Evolutionary conservation across 1,140 invertebrate species (phyloP).

Genomic region (Nephila pilipes): DNA sequence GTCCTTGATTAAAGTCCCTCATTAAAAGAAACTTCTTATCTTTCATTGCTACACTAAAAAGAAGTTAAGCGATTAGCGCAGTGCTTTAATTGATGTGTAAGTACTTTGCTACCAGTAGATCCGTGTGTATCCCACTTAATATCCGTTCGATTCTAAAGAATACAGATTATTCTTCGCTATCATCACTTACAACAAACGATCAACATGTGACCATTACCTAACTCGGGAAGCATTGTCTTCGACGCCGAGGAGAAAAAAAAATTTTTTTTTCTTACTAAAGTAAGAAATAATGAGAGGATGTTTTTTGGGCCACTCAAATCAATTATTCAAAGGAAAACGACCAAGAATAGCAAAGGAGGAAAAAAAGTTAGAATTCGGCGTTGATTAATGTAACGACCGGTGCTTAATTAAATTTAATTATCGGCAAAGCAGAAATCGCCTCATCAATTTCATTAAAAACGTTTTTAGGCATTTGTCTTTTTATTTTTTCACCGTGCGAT

Average conservation of each 20-base stretch:
- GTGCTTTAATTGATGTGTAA: slow-evolving; percentile 8
- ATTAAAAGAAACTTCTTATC: slow-evolving; percentile 39
- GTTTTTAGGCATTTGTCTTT: slow-evolving; percentile 75
- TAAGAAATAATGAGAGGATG: slow-evolving; percentile 73
- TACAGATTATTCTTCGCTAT: slow-evolving; percentile 17
- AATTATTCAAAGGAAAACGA: slow-evolving; percentile 71
- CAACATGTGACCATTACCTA: slow-evolving; percentile 71
- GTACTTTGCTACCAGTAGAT: background rate
- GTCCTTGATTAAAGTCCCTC: slow-evolving; percentile 8
- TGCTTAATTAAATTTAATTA: slow-evolving; percentile 77
- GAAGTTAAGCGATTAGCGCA: background rate
- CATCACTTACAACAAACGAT: slow-evolving; percentile 49
- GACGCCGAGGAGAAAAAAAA: background rate
- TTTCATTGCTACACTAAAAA: slow-evolving; percentile 26
- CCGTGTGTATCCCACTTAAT: slow-evolving; percentile 18
- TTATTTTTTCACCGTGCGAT: slow-evolving; percentile 55
- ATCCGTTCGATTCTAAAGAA: background rate
- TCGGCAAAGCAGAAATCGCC: slow-evolving; percentile 74
- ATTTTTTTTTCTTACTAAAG: slow-evolving; percentile 36
- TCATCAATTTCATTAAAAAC: slow-evolving; percentile 77
- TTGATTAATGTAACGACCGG: slow-evolving; percentile 76
- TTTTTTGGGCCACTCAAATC: slow-evolving; percentile 60
- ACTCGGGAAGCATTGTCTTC: slow-evolving; percentile 12
- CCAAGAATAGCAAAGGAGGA: background rate
- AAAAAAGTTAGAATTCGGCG: slow-evolving; percentile 44